These are phyloP conservation scores for Pangasius macronema DNA, from an alignment of 2,797 vertebrate species.

Conservation along the genomic window DNA sequence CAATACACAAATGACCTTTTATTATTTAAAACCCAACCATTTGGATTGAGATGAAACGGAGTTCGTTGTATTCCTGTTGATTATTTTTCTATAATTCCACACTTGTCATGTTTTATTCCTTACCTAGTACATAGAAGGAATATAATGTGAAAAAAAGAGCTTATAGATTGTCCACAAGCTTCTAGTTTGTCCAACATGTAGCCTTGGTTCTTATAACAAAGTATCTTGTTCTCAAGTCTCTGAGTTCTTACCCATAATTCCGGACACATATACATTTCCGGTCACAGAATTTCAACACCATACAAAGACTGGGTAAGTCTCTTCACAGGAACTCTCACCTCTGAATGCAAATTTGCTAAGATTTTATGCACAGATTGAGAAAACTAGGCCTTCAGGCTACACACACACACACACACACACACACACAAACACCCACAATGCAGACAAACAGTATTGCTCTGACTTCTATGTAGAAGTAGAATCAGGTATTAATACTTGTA, in stretches of 20 bases:
- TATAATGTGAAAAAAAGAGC: not conserved
- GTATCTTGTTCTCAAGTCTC: not conserved
- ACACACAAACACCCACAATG: not conserved
- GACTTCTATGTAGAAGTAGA: not conserved
- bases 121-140: not conserved
- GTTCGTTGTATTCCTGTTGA: too few relatives aligned
- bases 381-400: constrained; percentile 5
- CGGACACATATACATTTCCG: too few relatives aligned
- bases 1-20: too few relatives aligned
- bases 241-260: not conserved
- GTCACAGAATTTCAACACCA: too few relatives aligned
- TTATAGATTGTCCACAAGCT: not conserved
- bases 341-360: constrained; percentile 29
- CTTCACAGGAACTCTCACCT: too few relatives aligned
- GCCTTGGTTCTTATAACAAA: not conserved
- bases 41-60: too few relatives aligned
- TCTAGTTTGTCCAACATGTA: not conserved
- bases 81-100: not conserved
- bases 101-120: not conserved
- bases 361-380: constrained; percentile 4
- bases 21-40: too few relatives aligned
- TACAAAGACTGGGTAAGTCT: too few relatives aligned
- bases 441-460: not conserved
- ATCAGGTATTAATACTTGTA: not conserved
- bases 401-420: constrained; percentile 1